These are phyloP conservation scores for Felis chaus DNA, from an alignment of 2,113 vertebrate species.

Conservation along the genomic window DNA sequence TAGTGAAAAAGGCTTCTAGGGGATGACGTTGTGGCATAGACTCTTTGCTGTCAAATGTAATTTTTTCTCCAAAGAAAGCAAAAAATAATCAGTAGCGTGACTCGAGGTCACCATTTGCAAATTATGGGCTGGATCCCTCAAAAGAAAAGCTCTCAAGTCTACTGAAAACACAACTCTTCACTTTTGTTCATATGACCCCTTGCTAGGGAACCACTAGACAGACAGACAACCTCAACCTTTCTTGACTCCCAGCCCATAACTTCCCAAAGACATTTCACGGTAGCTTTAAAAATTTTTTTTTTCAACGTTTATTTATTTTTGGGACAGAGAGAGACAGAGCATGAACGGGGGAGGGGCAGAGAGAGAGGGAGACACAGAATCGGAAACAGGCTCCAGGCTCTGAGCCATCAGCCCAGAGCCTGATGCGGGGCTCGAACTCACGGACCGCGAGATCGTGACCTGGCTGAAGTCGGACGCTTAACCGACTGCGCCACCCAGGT, in stretches of 20 bases:
- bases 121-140: background rate
- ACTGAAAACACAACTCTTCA: background rate
- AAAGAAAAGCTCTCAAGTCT: background rate
- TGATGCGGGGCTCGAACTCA: no score
- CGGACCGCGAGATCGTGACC: no score
- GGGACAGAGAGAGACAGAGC: no score
- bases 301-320: no score
- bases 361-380: no score
- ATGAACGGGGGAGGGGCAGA: no score
- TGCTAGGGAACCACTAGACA: background rate
- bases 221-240: background rate
- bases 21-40: background rate
- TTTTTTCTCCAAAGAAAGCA: background rate
- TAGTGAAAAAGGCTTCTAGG: background rate
- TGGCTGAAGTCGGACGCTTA: no score
- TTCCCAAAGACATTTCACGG: background rate
- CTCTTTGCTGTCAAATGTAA: background rate
- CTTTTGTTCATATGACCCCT: background rate
- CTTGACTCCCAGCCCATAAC: background rate
- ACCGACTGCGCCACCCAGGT: no score
- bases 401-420: no score
- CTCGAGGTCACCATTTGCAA: background rate
- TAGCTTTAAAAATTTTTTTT: background rate
- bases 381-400: no score
- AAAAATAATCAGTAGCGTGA: background rate